phyloP scores from a whole-genome alignment of 2,888 invertebrate genomes.

The Nemotelus pantherinus region DNA sequence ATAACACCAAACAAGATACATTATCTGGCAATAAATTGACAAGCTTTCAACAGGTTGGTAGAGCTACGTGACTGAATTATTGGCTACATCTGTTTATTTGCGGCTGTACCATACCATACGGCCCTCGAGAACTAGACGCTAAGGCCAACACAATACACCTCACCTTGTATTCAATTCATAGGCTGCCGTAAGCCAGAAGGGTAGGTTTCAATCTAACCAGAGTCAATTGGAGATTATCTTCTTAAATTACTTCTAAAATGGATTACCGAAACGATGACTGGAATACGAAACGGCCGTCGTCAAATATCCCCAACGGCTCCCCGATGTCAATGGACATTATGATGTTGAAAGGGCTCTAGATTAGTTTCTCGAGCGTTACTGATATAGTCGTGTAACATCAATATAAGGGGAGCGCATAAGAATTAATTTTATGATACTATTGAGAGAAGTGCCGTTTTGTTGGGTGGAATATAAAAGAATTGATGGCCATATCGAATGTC shows the following conservation, averaged over 20 bases:
- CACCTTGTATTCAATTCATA: background rate
- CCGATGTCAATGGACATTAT: background rate
- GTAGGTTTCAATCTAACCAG: slow-evolving; percentile 35
- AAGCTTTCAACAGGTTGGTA: slow-evolving; percentile 40
- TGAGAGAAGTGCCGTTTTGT: slow-evolving; percentile 1
- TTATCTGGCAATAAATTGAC: slow-evolving; percentile 36
- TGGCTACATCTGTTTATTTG: slow-evolving; percentile 1
- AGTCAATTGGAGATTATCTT: slow-evolving; percentile 45
- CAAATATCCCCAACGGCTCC: slow-evolving; percentile 8
- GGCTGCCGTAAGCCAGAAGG: slow-evolving; percentile 9
- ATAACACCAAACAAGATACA: slow-evolving; percentile 30
- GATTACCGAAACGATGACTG: slow-evolving; percentile 40
- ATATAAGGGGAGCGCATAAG: slow-evolving; percentile 5
- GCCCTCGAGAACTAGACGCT: too few relatives aligned
- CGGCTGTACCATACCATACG: too few relatives aligned
- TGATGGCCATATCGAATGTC: too few relatives aligned
- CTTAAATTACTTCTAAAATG: slow-evolving; percentile 43
- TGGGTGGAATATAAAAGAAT: background rate
- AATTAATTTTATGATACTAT: slow-evolving; percentile 32
- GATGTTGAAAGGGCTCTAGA: background rate
- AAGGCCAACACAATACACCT: background rate
- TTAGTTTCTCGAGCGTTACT: background rate
- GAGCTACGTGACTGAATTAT: slow-evolving; percentile 39
- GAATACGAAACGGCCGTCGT: slow-evolving; percentile 38
- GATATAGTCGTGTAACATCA: background rate